These are phyloP conservation scores for Himalopsyche kuldschensis DNA, from an alignment of 2,888 invertebrate species.

Conservation along the genomic window DNA sequence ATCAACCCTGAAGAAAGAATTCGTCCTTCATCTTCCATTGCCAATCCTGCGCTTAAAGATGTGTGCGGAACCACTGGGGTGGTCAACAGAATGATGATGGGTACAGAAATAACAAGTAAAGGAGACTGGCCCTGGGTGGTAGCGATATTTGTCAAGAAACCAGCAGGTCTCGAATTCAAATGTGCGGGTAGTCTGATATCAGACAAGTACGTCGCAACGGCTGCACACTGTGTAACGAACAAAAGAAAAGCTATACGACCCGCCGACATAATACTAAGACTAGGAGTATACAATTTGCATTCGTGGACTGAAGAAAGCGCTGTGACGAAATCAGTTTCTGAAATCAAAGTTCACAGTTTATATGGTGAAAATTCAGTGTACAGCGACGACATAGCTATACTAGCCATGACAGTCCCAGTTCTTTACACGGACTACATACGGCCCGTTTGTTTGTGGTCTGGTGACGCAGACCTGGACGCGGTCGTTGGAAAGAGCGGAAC, in stretches of 20 bases:
- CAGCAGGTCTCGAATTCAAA: constrained; percentile 44
- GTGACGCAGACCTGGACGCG: constrained; percentile 8
- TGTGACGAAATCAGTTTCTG: constrained; percentile 40
- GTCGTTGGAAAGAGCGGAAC: constrained; percentile 46
- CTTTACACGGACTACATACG: constrained; percentile 42
- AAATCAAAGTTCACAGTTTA: constrained; percentile 40
- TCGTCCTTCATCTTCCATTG: background rate
- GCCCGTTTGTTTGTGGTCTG: constrained; percentile 43
- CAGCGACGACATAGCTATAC: constrained; percentile 43
- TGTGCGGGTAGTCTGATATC: constrained; percentile 50
- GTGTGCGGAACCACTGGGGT: background rate
- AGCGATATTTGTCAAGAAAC: constrained; percentile 46
- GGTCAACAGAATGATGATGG: constrained; percentile 39
- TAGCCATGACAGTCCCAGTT: constrained; percentile 41
- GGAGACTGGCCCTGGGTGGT: constrained; percentile 52
- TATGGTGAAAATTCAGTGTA: constrained; percentile 38
- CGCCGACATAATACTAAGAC: constrained; percentile 33
- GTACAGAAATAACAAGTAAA: constrained; percentile 41
- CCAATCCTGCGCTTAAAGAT: background rate
- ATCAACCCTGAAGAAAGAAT: background rate
- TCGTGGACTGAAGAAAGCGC: constrained; percentile 39
- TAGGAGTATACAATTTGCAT: constrained; percentile 42
- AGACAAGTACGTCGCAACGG: constrained; percentile 44
- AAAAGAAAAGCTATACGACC: constrained; percentile 37
- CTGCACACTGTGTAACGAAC: constrained; percentile 37